Evolutionary conservation across 1,140 invertebrate genomes (phyloP).

Genomic region (Harpegnathos saltator): DNA sequence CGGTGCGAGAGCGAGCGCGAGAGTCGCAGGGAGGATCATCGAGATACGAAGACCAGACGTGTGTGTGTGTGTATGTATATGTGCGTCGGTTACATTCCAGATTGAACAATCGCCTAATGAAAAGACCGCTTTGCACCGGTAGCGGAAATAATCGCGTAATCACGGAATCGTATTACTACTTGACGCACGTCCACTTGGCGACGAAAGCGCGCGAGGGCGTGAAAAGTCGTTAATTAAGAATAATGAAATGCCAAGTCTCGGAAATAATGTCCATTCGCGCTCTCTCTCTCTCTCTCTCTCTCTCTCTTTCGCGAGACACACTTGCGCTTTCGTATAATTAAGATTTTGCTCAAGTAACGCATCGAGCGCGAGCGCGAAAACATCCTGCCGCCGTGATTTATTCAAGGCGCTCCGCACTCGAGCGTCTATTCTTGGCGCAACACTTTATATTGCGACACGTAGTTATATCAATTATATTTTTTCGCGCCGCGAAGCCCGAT

Average conservation of each 20-base stretch:
- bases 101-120: constrained; percentile 26
- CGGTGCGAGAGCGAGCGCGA: constrained; percentile 8
- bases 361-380: not conserved
- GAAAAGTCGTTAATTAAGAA: not conserved
- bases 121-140: constrained; percentile 10
- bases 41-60: constrained; percentile 4
- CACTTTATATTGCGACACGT: not conserved
- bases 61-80: not conserved
- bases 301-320: not conserved
- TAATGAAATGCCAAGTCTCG: not conserved
- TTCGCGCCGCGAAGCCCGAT: not conserved
- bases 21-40: not conserved
- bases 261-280: not conserved
- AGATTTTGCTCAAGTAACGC: not conserved
- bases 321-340: not conserved
- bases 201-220: not conserved
- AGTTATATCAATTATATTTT: not conserved
- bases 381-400: not conserved
- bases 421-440: no score
- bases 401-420: not conserved
- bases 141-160: constrained; percentile 27
- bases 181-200: not conserved
- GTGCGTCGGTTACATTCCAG: not conserved
- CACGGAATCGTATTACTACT: not conserved
- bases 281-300: no score